Evolutionary conservation across 2,797 vertebrate species (phyloP).

Genomic region (Fistularia tabacaria): DNA sequence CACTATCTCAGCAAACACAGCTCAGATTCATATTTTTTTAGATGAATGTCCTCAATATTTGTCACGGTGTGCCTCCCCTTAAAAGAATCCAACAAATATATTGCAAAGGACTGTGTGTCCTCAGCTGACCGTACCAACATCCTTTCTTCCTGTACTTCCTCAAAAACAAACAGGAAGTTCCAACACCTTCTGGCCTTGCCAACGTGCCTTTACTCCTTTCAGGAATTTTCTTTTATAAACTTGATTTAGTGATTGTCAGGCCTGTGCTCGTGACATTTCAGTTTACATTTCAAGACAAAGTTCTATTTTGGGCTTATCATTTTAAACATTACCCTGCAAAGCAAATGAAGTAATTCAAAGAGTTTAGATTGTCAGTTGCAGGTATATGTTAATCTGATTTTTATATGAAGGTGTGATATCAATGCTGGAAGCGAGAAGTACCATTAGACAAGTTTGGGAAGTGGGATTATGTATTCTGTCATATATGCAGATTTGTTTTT

Average conservation of each 20-base stretch:
- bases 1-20: no score
- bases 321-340: slow-evolving; percentile 12
- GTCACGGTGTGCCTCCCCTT: slow-evolving; percentile 9
- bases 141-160: slow-evolving; percentile 54
- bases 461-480: slow-evolving; percentile 22
- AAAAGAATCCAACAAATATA: slow-evolving; percentile 5
- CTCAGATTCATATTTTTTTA: no score
- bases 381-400: slow-evolving; percentile 10
- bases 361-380: no score
- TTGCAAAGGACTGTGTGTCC: slow-evolving; percentile 27
- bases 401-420: slow-evolving; percentile 41
- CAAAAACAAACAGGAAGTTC: slow-evolving; percentile 59
- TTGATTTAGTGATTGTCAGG: slow-evolving; percentile 7
- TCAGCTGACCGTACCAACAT: slow-evolving; percentile 43
- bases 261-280: slow-evolving; percentile 12
- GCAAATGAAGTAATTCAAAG: no score
- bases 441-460: slow-evolving; percentile 8
- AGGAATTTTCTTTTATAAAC: slow-evolving; percentile 19
- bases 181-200: slow-evolving; percentile 47
- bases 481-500: slow-evolving; percentile 36
- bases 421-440: not conserved
- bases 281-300: slow-evolving; percentile 44
- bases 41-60: no score
- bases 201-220: slow-evolving; percentile 35
- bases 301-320: slow-evolving; percentile 20